Conservation (phyloP, 2,797 vertebrate species). For the Mormyrus hasselquistii region DNA sequence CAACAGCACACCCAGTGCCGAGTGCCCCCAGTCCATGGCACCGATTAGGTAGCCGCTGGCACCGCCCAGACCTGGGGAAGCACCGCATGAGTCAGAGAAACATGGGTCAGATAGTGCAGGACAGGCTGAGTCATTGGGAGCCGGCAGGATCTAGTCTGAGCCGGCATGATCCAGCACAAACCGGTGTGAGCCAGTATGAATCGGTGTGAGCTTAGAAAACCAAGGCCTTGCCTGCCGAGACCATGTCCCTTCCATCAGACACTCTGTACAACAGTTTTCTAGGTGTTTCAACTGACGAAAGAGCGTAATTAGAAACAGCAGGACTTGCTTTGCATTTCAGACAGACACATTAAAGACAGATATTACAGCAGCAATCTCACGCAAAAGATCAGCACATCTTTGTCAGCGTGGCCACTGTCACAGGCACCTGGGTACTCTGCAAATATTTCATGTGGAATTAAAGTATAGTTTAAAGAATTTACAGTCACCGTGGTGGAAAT, state of each 20-base stretch:
- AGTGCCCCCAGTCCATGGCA: constrained; percentile 86
- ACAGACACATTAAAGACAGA: neutral
- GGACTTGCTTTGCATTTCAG: neutral
- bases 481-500: neutral
- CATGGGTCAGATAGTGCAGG: neutral
- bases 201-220: neutral
- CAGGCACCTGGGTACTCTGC: neutral
- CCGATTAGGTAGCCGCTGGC: constrained; percentile 85
- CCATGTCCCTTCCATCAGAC: neutral
- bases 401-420: neutral
- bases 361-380: neutral
- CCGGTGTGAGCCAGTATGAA: neutral
- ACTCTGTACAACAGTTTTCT: neutral
- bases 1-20: constrained; percentile 67
- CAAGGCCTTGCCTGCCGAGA: neutral
- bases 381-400: neutral
- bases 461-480: neutral
- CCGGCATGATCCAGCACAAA: neutral
- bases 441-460: constrained; percentile 1
- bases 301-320: neutral
- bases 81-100: neutral
- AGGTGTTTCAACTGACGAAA: neutral
- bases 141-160: neutral
- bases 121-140: neutral
- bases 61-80: constrained; percentile 78